These are phyloP conservation scores for Watsonalla binaria DNA, from an alignment of 2,888 invertebrate genomes.

Conservation along the genomic window DNA sequence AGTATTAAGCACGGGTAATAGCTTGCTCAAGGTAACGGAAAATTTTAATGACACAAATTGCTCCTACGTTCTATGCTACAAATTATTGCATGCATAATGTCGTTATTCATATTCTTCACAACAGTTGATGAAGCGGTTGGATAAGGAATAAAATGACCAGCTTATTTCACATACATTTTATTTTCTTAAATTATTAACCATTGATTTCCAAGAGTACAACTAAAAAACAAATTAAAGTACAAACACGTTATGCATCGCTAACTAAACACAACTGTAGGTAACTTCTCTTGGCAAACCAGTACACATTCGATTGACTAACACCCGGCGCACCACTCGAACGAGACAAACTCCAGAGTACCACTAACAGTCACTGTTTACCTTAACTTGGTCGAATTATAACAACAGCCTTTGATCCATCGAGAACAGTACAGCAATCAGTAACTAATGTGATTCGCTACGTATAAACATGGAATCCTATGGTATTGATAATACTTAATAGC, in stretches of 20 bases:
- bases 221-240: slow-evolving; percentile 80
- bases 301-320: slow-evolving; percentile 68
- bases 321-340: slow-evolving; percentile 73
- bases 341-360: slow-evolving; percentile 43
- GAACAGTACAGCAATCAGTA: slow-evolving; percentile 64
- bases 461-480: slow-evolving; percentile 62
- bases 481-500: slow-evolving; percentile 67
- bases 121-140: background rate
- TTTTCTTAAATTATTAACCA: slow-evolving; percentile 79
- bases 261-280: slow-evolving; percentile 78
- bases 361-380: slow-evolving; percentile 51
- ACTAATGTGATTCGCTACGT: slow-evolving; percentile 68
- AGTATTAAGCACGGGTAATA: background rate
- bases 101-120: slow-evolving; percentile 5
- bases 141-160: slow-evolving; percentile 25
- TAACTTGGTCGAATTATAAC: slow-evolving; percentile 65
- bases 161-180: slow-evolving; percentile 77
- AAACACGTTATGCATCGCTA: slow-evolving; percentile 79
- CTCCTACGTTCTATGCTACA: no score
- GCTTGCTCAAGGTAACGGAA: no score
- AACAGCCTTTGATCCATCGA: slow-evolving; percentile 66
- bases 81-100: background rate
- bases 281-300: slow-evolving; percentile 78
- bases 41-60: no score
- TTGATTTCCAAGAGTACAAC: slow-evolving; percentile 79